Base-by-base conservation (phyloP, 2,888 invertebrate species). In the Drosophila stalkeri region DNA sequence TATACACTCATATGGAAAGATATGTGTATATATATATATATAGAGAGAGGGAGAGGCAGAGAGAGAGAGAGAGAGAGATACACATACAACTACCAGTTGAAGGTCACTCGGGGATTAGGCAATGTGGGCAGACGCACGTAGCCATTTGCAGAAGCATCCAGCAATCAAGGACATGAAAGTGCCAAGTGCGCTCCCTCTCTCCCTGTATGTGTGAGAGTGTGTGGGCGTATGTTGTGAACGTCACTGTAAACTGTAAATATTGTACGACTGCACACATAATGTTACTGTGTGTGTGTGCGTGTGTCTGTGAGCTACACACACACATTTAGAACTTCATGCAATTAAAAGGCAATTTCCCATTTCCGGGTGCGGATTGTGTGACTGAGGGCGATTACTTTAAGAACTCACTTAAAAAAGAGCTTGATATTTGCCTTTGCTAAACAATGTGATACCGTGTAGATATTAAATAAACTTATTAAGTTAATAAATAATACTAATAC, bases 321-420 rank as follows among this genome's bases (percentile, higher is more conserved):
- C 39, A 39, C 39, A 57, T 56, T 69, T 52, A n/a, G 49, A 51
- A 75, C 61, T 75, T 86, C 69, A 74, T 76, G 69, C 83, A 84
- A 84, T 84, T 88, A 88, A 86, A 84, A 82, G 67, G 60, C 86
- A 80, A 84, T 88, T 84, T 86, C 62, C 73, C 71, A 67, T 72
- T 75, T 71, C 64, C 77, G 62, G 80, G 23, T 68, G 56, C 55
- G 64, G 62, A 56, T 72, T 65, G 67, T 76, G 72, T 69, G 72
- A 76, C 72, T 76, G 76, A 54, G 62, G 66, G 69, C 82, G 61
- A 82, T 84, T 86, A 77, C 63, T 67, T 54, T 68, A 66, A 72
- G 63, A 52, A 56, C 20, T 31, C 33, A 44, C 43, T 27, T n/a
- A 27, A 3, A 31, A 27, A 35, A 16, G 35, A 16, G 39, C 18